Base-by-base conservation (phyloP, 1,140 invertebrate genomes). In the Calephelis virginiensis region DNA sequence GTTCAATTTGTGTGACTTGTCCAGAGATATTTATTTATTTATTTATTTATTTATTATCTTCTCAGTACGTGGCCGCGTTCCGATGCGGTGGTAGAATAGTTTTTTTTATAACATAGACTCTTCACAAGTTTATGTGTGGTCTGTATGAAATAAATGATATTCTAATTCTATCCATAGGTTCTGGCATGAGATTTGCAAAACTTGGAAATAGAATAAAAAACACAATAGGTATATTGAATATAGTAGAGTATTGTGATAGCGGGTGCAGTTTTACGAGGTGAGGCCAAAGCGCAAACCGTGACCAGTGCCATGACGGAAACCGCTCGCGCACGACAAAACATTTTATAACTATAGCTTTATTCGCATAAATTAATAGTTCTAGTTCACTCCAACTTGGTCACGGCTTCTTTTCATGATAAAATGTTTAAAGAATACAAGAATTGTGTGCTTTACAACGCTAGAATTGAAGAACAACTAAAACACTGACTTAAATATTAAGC, bases 181-280 rank as follows among this genome's bases (percentile, higher is more conserved):
- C n/a, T n/a, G n/a, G n/a, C n/a, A n/a, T n/a, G n/a, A 50, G 7
- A 17, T 50, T 50, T 17, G 13, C 6, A 17, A 8, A 50, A 50
- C 38, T 40, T 40, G 38, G 7, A 50, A 50, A 50, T 50, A 50
- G 49, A 0, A 14, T n/a, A n/a, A n/a, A n/a, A n/a, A 50, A 66
- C 53, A 59, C 60, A 48, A 70, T 64, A 64, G 63, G 50, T 61
- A 75, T 71, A 71, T 76, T 72, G 65, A 75, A 38, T 40, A 50
- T 28, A n/a, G 47, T 38, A 38, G 73, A 70, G 62, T 72, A 74
- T 82, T 75, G 75, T 81, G 79, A 82, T 85, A 89, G 83, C 78
- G 80, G 75, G 73, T 70, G 71, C 75, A 74, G 75, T 75, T 86
- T 86, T 87, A 89, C 82, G 85, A 89, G 83, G 78, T 85, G 80